Evolutionary conservation across 1,140 invertebrate genomes (phyloP).

Genomic region (Helicoverpa zea): DNA sequence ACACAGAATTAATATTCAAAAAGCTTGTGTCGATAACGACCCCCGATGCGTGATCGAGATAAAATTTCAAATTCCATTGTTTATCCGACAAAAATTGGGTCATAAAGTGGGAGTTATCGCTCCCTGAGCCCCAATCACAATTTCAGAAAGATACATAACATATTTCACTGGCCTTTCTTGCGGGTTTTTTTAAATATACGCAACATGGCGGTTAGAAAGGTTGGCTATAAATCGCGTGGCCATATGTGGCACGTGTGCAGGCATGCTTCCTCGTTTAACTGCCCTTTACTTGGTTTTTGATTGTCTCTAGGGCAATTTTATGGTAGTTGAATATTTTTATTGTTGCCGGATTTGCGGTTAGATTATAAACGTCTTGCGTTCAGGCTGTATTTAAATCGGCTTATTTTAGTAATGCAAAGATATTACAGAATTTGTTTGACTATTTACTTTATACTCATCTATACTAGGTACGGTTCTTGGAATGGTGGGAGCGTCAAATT

Average conservation of each 20-base stretch:
- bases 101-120: conserved; percentile 79
- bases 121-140: conserved; percentile 80
- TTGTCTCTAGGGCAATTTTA: conserved; percentile 43
- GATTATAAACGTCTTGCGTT: conserved; percentile 19
- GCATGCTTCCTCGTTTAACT: conserved; percentile 48
- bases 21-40: conserved; percentile 63
- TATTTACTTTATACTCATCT: too few relatives aligned
- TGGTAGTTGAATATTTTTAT: conserved; percentile 37
- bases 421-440: too few relatives aligned
- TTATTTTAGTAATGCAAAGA: not conserved
- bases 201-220: conserved; percentile 66
- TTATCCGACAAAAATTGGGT: conserved; percentile 79
- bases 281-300: conserved; percentile 45
- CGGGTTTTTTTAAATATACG: conserved; percentile 66
- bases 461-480: too few relatives aligned
- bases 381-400: conserved; percentile 15
- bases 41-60: conserved; percentile 55
- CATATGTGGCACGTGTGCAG: conserved; percentile 63
- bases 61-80: conserved; percentile 77
- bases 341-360: conserved; percentile 22
- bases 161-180: conserved; percentile 61
- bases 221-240: conserved; percentile 70
- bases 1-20: conserved; percentile 48
- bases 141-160: conserved; percentile 71
- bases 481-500: too few relatives aligned